Conservation (phyloP, 1,140 invertebrate species). For the Aphis gossypii region DNA sequence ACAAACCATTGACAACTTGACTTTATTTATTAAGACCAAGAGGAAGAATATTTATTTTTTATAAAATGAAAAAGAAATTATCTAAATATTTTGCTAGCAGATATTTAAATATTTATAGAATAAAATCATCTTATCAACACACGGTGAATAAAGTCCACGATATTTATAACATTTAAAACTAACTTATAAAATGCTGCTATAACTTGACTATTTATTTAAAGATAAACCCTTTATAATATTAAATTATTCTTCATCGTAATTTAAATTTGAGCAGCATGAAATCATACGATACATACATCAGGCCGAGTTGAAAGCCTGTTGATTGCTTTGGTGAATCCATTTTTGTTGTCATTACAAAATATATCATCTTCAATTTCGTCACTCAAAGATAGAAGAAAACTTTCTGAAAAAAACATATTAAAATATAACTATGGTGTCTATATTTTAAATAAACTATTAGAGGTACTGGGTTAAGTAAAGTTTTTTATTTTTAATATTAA, state of each 20-base stretch:
- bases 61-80: neutral
- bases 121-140: too few relatives aligned
- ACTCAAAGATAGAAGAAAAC: neutral
- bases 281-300: slow-evolving; percentile 20
- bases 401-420: slow-evolving; percentile 23
- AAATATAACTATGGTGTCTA: neutral
- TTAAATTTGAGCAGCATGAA: neutral
- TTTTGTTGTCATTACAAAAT: slow-evolving; percentile 45
- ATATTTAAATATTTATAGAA: neutral
- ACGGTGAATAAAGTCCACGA: too few relatives aligned
- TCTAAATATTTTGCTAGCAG: neutral
- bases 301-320: neutral
- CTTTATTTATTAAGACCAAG: neutral
- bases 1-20: too few relatives aligned
- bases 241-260: slow-evolving; percentile 28
- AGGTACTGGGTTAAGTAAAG: neutral
- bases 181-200: neutral
- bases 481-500: too few relatives aligned
- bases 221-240: neutral
- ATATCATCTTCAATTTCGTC: slow-evolving; percentile 22
- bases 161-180: neutral
- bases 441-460: too few relatives aligned
- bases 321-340: slow-evolving; percentile 36
- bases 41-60: neutral
- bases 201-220: neutral